A percentile compares a stretch with the other conserved stretches of the same genome.
Evolutionary conservation across 2,797 vertebrate species (phyloP).

Genomic region (Leontopithecus rosalia): DNA sequence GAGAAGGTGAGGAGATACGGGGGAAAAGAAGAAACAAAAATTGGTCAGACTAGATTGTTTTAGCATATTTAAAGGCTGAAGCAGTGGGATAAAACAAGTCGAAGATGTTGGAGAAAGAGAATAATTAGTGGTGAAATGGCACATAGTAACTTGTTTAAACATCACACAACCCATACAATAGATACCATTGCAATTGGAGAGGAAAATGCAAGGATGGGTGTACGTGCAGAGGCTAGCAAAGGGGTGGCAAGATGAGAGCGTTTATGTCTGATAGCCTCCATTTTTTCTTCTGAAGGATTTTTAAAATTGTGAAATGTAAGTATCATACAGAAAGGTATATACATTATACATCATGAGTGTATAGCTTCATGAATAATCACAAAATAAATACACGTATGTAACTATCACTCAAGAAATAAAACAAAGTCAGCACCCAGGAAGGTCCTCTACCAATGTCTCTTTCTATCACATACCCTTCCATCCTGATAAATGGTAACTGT

Average conservation of each 20-base stretch:
- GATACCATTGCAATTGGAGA: neutral
- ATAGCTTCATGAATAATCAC: neutral
- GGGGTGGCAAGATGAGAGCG: neutral
- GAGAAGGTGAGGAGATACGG: neutral
- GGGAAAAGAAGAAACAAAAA: neutral
- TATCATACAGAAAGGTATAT: neutral
- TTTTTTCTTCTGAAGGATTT: neutral
- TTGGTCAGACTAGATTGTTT: neutral
- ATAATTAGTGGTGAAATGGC: neutral
- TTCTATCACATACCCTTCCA: neutral
- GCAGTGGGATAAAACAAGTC: neutral
- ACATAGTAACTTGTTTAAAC: too few species aligned
- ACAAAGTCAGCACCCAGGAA: neutral
- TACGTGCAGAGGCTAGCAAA: neutral
- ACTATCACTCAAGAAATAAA: neutral
- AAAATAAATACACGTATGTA: neutral
- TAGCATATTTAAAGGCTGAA: neutral
- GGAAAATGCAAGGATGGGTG: neutral
- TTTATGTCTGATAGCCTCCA: neutral
- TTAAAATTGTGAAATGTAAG: neutral
- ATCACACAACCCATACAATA: too few species aligned
- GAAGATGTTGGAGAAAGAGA: neutral
- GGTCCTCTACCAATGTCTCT: neutral
- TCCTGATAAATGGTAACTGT: neutral
- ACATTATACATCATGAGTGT: neutral